Evolutionary conservation across 2,888 invertebrate genomes (phyloP).

Genomic region (Napeogenes inachia): DNA sequence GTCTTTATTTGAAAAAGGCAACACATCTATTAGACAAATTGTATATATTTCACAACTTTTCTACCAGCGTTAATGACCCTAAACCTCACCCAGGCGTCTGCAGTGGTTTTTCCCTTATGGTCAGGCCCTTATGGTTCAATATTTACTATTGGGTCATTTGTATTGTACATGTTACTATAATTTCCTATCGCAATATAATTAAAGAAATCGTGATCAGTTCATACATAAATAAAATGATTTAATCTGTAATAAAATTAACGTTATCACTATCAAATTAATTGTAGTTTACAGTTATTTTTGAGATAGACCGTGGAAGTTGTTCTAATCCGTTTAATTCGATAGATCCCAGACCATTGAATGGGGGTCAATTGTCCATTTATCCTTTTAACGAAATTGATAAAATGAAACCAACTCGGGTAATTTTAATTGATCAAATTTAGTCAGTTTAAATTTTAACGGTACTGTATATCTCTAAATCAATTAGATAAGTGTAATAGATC

Average conservation of each 20-base stretch:
- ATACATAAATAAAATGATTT: neutral
- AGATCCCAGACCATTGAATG: conserved; percentile 65
- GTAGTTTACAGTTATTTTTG: conserved; percentile 27
- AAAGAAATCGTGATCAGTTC: no score
- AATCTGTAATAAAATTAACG: neutral
- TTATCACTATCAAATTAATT: conserved; percentile 10
- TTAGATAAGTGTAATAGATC: neutral
- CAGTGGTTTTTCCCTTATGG: no score
- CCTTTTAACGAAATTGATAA: conserved; percentile 77
- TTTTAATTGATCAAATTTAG: conserved; percentile 71
- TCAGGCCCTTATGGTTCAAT: no score
- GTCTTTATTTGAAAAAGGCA: no score
- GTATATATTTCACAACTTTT: no score
- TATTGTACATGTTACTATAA: no score
- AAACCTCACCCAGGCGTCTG: no score
- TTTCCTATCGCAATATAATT: neutral
- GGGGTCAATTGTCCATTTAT: conserved; percentile 78
- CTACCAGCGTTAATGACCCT: no score
- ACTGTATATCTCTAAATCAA: conserved; percentile 8
- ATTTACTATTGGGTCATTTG: no score
- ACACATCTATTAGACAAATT: no score
- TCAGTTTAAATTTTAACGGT: conserved; percentile 58
- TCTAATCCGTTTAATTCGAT: conserved; percentile 70
- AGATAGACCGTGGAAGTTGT: conserved; percentile 56
- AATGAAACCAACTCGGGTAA: conserved; percentile 71